Base-by-base conservation (phyloP, 2,113 vertebrate species). In the Tyrannus savana region DNA sequence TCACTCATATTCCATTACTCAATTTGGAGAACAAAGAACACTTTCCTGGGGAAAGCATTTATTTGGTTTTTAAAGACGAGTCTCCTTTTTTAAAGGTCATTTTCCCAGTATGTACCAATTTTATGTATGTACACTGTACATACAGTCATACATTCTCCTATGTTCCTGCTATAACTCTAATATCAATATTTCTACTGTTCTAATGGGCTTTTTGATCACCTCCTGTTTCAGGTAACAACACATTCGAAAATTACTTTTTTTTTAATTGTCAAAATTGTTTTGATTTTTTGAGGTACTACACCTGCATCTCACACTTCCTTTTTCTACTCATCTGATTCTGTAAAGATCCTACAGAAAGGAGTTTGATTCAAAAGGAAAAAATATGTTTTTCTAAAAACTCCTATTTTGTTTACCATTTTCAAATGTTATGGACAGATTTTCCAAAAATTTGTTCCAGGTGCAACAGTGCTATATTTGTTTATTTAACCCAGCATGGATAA, bases 1-100 rank as follows among this genome's bases (percentile, higher is more conserved):
- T 92, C 39, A 76, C 18, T 69, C 71, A 37, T 80, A 76, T 74
- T 86, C 59, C 76, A 92, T 86, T 88, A 78, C 33, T 86, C 47
- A 67, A 5, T 42, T 50, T 44, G 44, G 11, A 91, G 93, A 96
- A 95, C 55, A 96, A 93, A 96, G 55, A 73, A 56, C 37, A 60
- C 10, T n/a, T 74, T 10, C 49, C 4, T 2, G 0, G 16, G 10
- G 18, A 35, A 60, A 41, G 22, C 10, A 47, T 59, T 79, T 67
- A 14, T 94, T 56, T 33, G 14, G 0, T 5, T 30, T 83, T 77
- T 39, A 33, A 84, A 68, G 6, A 55, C 0, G 6, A 15, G 17
- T 39, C 19, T 75, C 14, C 21, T 10, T n/a, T 69, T 67, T 24
- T 1, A 47, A 63, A 47, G 19, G 16, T 42, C 66, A 24, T 7